phyloP scores from a whole-genome alignment of 1,140 invertebrate genomes.

The Zaprionus lachaisei region DNA sequence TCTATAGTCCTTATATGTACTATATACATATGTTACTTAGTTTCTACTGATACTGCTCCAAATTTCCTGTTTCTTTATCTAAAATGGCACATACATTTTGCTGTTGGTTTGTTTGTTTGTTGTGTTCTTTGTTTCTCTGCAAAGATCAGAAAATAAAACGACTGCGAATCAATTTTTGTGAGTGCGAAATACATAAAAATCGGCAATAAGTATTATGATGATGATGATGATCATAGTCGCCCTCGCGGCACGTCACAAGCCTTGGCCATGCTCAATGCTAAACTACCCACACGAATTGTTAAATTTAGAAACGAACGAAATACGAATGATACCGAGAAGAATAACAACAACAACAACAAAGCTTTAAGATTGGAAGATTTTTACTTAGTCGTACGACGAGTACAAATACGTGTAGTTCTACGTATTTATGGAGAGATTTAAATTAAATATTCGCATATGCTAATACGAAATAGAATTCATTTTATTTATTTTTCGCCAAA shows the following conservation, averaged over 20 bases:
- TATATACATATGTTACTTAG: slow-evolving; percentile 52
- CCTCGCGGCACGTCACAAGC: slow-evolving; percentile 58
- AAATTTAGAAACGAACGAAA: slow-evolving; percentile 61
- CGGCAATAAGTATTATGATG: slow-evolving; percentile 43
- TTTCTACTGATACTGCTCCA: slow-evolving; percentile 72
- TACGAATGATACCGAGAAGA: slow-evolving; percentile 7
- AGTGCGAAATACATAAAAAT: slow-evolving; percentile 33
- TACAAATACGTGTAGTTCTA: slow-evolving; percentile 8
- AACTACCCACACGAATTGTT: slow-evolving; percentile 70
- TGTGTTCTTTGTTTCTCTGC: slow-evolving; percentile 44
- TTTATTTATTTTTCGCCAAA: slow-evolving; percentile 37
- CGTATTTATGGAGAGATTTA: slow-evolving; percentile 50
- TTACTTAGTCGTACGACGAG: slow-evolving; percentile 31
- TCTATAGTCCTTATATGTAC: slow-evolving; percentile 49
- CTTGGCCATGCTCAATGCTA: slow-evolving; percentile 74
- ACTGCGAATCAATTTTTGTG: slow-evolving; percentile 16
- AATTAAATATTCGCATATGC: slow-evolving; percentile 56
- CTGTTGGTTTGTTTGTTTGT: slow-evolving; percentile 42
- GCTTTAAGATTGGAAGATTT: slow-evolving; percentile 54
- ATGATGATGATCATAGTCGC: slow-evolving; percentile 24
- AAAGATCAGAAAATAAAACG: slow-evolving; percentile 28
- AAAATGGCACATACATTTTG: slow-evolving; percentile 80
- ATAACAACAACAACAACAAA: slow-evolving; percentile 6
- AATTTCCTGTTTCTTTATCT: slow-evolving; percentile 36
- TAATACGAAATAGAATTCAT: slow-evolving; percentile 48